phyloP scores from a whole-genome alignment of 2,797 vertebrate species.

The Pipistrellus nathusii region DNA sequence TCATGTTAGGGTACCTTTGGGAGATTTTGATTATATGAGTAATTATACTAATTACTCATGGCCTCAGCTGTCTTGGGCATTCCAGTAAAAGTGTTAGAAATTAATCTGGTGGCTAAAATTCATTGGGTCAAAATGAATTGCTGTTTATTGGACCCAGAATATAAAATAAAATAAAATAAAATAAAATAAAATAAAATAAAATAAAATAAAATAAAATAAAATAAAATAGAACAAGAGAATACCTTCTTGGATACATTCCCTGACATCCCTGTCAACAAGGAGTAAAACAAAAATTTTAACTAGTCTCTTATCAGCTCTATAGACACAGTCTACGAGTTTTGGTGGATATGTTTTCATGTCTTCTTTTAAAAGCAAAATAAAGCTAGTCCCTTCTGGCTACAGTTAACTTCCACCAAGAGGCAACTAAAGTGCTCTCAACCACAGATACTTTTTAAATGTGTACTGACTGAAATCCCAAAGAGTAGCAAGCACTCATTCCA shows the following conservation, averaged over 20 bases:
- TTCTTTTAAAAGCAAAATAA: slow-evolving; percentile 65
- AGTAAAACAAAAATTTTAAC: background rate
- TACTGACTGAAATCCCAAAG: background rate
- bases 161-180: background rate
- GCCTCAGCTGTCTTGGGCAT: background rate
- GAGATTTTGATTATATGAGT: slow-evolving; percentile 39
- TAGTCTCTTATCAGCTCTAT: background rate
- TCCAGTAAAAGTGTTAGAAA: slow-evolving; percentile 7
- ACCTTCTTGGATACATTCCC: background rate
- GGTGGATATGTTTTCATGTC: background rate
- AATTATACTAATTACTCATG: background rate
- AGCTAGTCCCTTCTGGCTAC: slow-evolving; percentile 32
- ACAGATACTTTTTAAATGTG: background rate
- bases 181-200: background rate
- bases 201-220: background rate
- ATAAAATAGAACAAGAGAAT: background rate
- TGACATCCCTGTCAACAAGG: background rate
- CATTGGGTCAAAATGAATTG: background rate
- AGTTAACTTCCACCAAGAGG: slow-evolving; percentile 29
- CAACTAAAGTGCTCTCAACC: background rate
- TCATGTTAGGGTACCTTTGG: background rate
- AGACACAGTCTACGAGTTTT: background rate
- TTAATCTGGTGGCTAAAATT: slow-evolving; percentile 57
- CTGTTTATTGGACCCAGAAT: slow-evolving; percentile 23
- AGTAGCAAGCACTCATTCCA: background rate